Conservation (phyloP, 2,797 vertebrate genomes). For the Hippopotamyrus pictus region DNA sequence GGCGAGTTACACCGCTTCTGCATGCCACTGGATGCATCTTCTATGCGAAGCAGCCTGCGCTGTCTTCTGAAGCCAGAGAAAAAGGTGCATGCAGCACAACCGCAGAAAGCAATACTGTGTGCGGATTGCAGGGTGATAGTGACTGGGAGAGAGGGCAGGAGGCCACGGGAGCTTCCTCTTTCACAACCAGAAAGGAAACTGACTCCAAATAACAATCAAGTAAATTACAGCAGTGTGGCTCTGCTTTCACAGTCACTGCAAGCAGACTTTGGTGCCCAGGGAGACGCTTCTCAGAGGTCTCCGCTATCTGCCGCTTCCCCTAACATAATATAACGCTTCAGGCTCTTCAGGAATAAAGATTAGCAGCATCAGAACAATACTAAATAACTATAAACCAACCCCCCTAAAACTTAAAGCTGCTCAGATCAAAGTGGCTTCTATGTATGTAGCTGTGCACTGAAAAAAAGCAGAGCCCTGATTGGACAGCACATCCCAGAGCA, state of each 20-base stretch:
- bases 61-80: conserved; percentile 44
- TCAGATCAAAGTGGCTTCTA: not conserved
- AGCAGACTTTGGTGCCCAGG: not conserved
- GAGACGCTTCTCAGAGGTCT: not conserved
- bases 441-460: not conserved
- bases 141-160: not conserved
- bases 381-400: not conserved
- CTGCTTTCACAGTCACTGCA: not conserved
- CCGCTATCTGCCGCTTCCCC: not conserved
- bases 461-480: not conserved
- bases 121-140: not conserved
- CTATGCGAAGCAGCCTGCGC: not conserved
- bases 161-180: not conserved
- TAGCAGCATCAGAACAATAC: not conserved
- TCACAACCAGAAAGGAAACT: not conserved
- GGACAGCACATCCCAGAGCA: not conserved
- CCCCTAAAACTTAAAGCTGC: not conserved
- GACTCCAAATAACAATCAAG: not conserved
- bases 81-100: not conserved
- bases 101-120: not conserved
- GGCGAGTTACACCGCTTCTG: not conserved
- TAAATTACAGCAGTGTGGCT: not conserved
- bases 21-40: not conserved
- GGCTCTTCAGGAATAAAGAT: not conserved
- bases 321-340: not conserved